These are phyloP conservation scores for Saccostrea cuccullata DNA, from an alignment of 1,140 invertebrate species.

Conservation along the genomic window DNA sequence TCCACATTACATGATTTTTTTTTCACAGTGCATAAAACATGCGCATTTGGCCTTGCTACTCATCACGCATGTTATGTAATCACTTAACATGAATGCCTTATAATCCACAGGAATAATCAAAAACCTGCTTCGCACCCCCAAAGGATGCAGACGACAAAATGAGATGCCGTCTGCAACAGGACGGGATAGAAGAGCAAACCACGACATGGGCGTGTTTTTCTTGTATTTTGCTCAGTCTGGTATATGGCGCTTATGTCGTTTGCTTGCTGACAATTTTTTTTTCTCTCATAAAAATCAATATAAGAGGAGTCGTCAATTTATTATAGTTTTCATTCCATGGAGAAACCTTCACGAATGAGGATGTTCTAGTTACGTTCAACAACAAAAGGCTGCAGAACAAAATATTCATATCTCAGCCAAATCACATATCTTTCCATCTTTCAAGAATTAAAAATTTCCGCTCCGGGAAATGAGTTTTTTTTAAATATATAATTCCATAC, in stretches of 20 bases:
- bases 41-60: neutral
- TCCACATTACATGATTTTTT: neutral
- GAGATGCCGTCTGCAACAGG: neutral
- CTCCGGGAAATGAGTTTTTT: neutral
- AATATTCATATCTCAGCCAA: too few species aligned
- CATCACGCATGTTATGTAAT: neutral
- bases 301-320: neutral
- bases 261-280: neutral
- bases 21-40: neutral
- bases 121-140: neutral
- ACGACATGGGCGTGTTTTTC: neutral
- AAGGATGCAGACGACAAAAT: slow-evolving; percentile 1
- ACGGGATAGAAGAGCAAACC: neutral
- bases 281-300: slow-evolving; percentile 12
- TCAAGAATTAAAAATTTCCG: neutral
- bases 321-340: neutral
- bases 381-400: too few species aligned
- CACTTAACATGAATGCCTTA: neutral
- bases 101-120: neutral
- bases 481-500: neutral
- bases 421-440: neutral
- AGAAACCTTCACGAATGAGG: too few species aligned
- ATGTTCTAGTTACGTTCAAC: too few species aligned
- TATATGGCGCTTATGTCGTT: neutral
- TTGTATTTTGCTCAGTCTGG: neutral